Evolutionary conservation across 2,888 invertebrate genomes (phyloP), one percentile per base, ranked within the genome.

Genomic region (Apamea crenata): DNA sequence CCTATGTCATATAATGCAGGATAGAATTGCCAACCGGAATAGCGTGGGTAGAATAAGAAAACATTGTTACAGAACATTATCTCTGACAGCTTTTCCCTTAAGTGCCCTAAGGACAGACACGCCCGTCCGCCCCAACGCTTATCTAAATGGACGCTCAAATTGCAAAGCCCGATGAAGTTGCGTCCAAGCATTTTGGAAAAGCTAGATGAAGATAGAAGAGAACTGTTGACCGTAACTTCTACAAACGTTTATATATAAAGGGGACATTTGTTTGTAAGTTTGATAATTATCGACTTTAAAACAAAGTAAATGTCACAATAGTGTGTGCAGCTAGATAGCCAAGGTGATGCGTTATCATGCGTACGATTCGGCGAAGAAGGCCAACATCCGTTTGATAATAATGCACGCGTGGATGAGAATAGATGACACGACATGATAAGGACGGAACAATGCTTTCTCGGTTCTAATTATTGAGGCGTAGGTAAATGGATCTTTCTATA

Each of bases 361-460:
- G 72, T 68, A 83, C 73, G 53, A 85, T 77, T 80, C 36, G 73
- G 75, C 18, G 70, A 67, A 66, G 36, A 70, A 76, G 29, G 72
- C 76, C 65, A 90, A 85, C 85, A 88, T 90, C 87, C 88, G 88
- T 82, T 85, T 61, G 65, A 74, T 83, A 82, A 88, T 89, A 88
- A 78, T 79, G 59, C 29, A 70, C 18, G 68, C 69, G 69, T 86
- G 77, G 84, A 84, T 85, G 77, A 75, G 66, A 78, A 65, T 80
- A 77, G 80, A 80, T 68, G 74, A 69, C 36, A 78, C 21, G 61
- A 68, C 47, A 72, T 32, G 71, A 77, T 72, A 84, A 63, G 32
- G 36, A 21, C 56, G 47, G 53, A 61, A 79, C 70, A 81, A 74
- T 67, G 61, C 77, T 66, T 61, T 69, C 56, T 72, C 47, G 25